Evolutionary conservation across 2,888 invertebrate genomes (phyloP).

Genomic region (Amitus sp.): DNA sequence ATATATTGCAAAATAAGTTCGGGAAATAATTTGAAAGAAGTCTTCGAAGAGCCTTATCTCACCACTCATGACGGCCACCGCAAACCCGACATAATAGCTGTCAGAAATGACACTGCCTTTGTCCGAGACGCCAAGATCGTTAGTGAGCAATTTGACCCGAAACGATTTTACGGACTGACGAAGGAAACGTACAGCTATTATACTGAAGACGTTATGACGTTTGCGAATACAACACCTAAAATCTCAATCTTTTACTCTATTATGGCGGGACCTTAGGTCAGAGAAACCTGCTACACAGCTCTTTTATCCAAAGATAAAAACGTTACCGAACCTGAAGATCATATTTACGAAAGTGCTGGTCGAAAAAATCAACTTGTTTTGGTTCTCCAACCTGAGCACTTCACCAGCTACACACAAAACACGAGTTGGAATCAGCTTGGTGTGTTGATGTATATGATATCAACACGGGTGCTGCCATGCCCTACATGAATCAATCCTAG

Average conservation of each 20-base stretch:
- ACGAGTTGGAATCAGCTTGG: too few species aligned
- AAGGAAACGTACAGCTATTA: too few species aligned
- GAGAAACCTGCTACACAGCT: slow-evolving; percentile 9
- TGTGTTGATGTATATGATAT: too few species aligned
- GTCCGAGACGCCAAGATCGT: slow-evolving; percentile 36
- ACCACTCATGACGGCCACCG: slow-evolving; percentile 26
- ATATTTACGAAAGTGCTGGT: slow-evolving; percentile 13
- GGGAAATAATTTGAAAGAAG: background rate
- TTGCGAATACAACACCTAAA: too few species aligned
- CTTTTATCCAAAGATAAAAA: background rate
- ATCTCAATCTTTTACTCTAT: slow-evolving; percentile 19
- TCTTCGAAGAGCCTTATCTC: slow-evolving; percentile 44
- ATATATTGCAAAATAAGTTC: slow-evolving; percentile 12
- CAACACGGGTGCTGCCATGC: too few species aligned
- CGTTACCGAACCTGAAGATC: slow-evolving; percentile 17
- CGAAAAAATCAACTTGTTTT: slow-evolving; percentile 13
- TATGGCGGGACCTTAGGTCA: slow-evolving; percentile 31
- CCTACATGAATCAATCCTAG: too few species aligned
- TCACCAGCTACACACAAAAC: too few species aligned
- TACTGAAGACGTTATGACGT: too few species aligned
- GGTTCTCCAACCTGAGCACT: too few species aligned
- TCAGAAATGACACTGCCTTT: background rate
- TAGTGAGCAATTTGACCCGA: slow-evolving; percentile 17
- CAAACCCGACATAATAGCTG: slow-evolving; percentile 29
- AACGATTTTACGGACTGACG: too few species aligned